Evolutionary conservation across 1,140 invertebrate species (phyloP), one percentile per base, ranked within the genome.

Genomic region (Dysdera silvatica): DNA sequence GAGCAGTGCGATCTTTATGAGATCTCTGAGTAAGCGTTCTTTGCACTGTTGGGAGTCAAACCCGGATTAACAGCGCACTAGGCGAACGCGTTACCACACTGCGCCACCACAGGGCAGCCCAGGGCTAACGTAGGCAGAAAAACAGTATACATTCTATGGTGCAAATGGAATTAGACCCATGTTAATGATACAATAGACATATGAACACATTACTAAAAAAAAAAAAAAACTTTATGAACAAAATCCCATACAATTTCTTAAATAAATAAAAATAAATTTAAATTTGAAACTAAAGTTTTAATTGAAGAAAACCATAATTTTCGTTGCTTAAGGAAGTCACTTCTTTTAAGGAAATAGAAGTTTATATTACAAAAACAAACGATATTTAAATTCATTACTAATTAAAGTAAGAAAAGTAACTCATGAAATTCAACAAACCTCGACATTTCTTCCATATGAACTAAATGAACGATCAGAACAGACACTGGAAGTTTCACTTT

Each of bases 401-500:
- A 18, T 45, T n/a, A 3, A 45, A 2, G 24, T 4, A 10, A 45
- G 18, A 45, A 3, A 18, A 16, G 24, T 14, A 14, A 18, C 12
- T 8, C 8, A 45, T 23, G n/a, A 45, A n/a, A 45, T 14, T 16
- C 33, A 7, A 84, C 87, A 86, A 78, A 91, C 88, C 80, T 94
- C 89, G 62, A 82, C 84, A 16, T 84, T 83, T 72, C 87, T 79
- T 49, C 86, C 81, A 58, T 84, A 86, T 28, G 90, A 93, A 6
- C 89, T 79, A 71, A 85, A 86, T 28, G 90, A 94, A 5, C 89
- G 78, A 71, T 97, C 92, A 0, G 92, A 95, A 74, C 91, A 95
- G 47, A 95, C 85, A 74, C 91, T 95, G 33, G 92, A 96, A 3
- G 91, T 93, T 75, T 97, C 94, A 47, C 91, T 95, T 61, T 91